Base-by-base conservation (phyloP, 2,888 invertebrate genomes). In the Amiota communis region DNA sequence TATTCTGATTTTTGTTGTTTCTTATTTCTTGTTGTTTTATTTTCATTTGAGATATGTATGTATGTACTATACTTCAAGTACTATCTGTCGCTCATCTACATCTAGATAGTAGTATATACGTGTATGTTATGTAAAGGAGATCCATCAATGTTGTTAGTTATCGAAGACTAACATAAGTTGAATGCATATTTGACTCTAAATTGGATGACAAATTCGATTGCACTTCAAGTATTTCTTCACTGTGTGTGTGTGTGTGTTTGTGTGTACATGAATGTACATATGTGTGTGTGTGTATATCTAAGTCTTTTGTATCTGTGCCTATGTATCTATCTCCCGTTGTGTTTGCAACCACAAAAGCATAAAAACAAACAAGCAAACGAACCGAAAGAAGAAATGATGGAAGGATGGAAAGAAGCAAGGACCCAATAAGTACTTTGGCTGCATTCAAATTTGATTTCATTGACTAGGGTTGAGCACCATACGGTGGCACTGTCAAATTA, bases 401-500 rank as follows among this genome's bases (percentile, higher is more conserved):
- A 56, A n/a, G 36, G 20, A 59, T 17, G n/a, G 20, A 67, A 61
- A 9, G 13, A 47, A 67, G 59, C 65, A 57, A 48, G 53, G 61
- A 51, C 57, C 70, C 76, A 76, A 74, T 76, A 72, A 74, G 76
- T 73, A 12, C 61, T 13, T 36, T 10, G 10, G n/a, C 12, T 64
- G 64, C 64, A 23, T 23, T 46, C 64, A 23, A 11, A 47, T 23
- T 71, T 72, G 71, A 78, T 76, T 74, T 71, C 79, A 73, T 80
- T 76, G 57, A 15, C 15, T 36, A 36, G 36, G 36, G 57, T 57
- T 15, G 57, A 20, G 17, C 17, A 15, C 15, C 17, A n/a, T 17
- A n/a, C 10, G n/a, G 57, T 13, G 65, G 75, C 79, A 81, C 78
- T 78, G 82, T 79, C 80, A 81, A 86, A 86, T 86, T 86, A 87